phyloP scores from a whole-genome alignment of 2,113 vertebrate genomes.

The Macrotus californicus region DNA sequence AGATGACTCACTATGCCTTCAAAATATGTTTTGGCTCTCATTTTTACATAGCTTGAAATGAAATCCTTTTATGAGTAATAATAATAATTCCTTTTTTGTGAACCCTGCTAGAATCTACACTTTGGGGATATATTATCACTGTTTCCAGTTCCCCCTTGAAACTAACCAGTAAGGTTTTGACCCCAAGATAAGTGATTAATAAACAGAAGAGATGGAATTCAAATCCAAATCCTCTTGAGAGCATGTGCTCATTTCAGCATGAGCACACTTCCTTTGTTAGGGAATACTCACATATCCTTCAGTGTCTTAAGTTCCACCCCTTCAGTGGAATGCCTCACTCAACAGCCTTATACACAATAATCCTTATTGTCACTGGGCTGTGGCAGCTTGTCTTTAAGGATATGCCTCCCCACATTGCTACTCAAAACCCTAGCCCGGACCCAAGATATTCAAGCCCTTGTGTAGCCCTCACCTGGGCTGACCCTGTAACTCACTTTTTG shows the following conservation, averaged over 20 bases:
- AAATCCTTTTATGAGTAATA: background rate
- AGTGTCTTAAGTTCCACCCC: background rate
- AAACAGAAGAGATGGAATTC: background rate
- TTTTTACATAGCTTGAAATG: background rate
- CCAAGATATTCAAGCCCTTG: background rate
- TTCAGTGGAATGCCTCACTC: background rate
- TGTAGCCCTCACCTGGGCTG: background rate
- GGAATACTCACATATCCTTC: background rate
- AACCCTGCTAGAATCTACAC: background rate
- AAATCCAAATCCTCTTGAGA: background rate
- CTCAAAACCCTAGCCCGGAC: no score
- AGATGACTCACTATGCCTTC: background rate
- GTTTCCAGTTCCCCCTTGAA: background rate
- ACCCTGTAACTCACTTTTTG: background rate
- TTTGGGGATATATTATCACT: background rate
- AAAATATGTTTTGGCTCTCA: background rate
- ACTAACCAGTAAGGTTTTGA: background rate
- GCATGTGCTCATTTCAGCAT: background rate
- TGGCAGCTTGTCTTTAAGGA: background rate
- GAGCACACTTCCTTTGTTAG: background rate
- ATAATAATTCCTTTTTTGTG: background rate
- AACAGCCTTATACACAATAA: background rate
- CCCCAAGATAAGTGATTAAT: background rate
- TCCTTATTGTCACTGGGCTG: background rate
- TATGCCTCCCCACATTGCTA: no score